phyloP scores from a whole-genome alignment of 2,888 invertebrate species.

The Hipparchia semele region DNA sequence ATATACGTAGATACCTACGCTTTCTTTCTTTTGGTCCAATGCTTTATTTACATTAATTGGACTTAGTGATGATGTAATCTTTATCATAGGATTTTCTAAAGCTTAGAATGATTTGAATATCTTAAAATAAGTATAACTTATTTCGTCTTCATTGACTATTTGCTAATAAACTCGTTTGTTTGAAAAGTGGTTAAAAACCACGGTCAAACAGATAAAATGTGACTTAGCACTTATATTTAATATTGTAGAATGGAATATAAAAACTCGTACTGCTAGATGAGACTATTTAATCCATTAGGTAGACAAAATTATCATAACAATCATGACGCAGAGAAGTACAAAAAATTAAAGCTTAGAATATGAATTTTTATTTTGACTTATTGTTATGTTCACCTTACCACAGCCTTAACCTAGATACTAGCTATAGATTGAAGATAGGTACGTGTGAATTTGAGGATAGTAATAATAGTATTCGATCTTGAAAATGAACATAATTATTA shows the following conservation, averaged over 20 bases:
- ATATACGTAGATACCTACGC: too few relatives aligned
- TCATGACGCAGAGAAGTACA: not conserved
- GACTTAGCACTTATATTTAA: not conserved
- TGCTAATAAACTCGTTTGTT: not conserved
- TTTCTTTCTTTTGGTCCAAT: too few relatives aligned
- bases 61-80: too few relatives aligned
- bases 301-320: not conserved
- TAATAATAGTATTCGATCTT: not conserved
- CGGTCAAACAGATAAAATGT: not conserved
- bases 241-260: not conserved
- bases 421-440: not conserved
- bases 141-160: not conserved
- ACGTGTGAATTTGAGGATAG: not conserved
- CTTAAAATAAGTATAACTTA: not conserved
- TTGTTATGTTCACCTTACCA: not conserved
- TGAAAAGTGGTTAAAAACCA: not conserved
- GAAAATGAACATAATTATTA: not conserved
- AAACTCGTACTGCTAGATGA: not conserved
- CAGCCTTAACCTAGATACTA: constrained; percentile 8
- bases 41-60: too few relatives aligned
- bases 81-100: too few relatives aligned
- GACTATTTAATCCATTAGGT: not conserved
- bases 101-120: not conserved
- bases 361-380: constrained; percentile 5
- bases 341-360: constrained; percentile 8